Percentiles rank a stretch among this genome's conserved stretches.
Conservation (phyloP, 2,888 invertebrate species). For the Blastobasis lacticolella region DNA sequence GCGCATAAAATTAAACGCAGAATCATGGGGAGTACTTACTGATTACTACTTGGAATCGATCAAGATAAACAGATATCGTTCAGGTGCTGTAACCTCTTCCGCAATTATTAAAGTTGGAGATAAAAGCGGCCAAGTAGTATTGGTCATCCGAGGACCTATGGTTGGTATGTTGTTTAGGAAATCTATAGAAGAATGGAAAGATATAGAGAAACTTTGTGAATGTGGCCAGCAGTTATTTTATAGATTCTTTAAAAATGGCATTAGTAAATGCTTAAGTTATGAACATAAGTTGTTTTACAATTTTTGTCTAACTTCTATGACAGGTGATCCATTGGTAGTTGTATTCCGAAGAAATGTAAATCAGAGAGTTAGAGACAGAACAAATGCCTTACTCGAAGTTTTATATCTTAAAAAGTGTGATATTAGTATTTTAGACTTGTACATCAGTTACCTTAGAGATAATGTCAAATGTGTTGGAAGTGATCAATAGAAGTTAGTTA, state of each 20-base stretch:
- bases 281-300: slow-evolving; percentile 64
- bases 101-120: slow-evolving; percentile 55
- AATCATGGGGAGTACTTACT: slow-evolving; percentile 52
- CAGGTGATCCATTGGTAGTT: slow-evolving; percentile 39
- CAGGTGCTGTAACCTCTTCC: slow-evolving; percentile 28
- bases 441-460: slow-evolving; percentile 32
- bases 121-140: slow-evolving; percentile 49
- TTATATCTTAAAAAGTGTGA: slow-evolving; percentile 42
- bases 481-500: too few relatives aligned
- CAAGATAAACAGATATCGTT: slow-evolving; percentile 32
- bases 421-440: slow-evolving; percentile 38
- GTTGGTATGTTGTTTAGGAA: slow-evolving; percentile 53
- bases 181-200: slow-evolving; percentile 43
- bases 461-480: slow-evolving; percentile 1
- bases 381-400: slow-evolving; percentile 50
- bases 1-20: slow-evolving; percentile 33
- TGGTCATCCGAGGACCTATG: slow-evolving; percentile 43
- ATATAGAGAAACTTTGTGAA: slow-evolving; percentile 46
- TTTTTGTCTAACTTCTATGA: slow-evolving; percentile 53
- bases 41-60: slow-evolving; percentile 61
- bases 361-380: slow-evolving; percentile 45
- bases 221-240: slow-evolving; percentile 54
- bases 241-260: slow-evolving; percentile 58
- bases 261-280: slow-evolving; percentile 37
- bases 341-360: slow-evolving; percentile 47